Evolutionary conservation across 2,113 vertebrate species (phyloP), one percentile per base, ranked within the genome.

Genomic region (Takifugu flavidus): DNA sequence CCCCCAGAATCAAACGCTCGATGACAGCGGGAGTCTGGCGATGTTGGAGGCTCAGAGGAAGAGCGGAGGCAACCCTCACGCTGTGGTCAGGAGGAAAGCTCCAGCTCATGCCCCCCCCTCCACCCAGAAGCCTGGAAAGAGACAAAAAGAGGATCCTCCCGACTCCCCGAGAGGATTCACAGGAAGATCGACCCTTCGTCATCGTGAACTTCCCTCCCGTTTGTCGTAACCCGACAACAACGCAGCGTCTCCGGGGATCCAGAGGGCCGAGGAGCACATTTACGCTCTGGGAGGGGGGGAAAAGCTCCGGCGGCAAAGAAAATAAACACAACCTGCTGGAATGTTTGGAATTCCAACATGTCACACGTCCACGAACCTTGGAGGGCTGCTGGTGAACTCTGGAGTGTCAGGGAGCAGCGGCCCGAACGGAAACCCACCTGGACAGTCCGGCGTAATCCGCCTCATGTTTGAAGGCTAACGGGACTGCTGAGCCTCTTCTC

Each of bases 271-370:
- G 60, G 29, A 70, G 56, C 67, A 65, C 75, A 50, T 67, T 27
- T 53, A 70, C 29, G 59, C 31, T 56, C 55, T 79, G 54, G 54
- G 54, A 59, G 66, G 1, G 27, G 27, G 55, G 70, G 65, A 72
- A 70, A 76, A 3, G 28, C 59, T 50, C 2, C 0, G 27, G 11
- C 25, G 34, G 12, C 26, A n/a, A 31, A 47, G 27, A 53, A 42
- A 61, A 3, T 27, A 10, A 25, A 25, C 3, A 50, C 20, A 15
- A 49, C 28, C 13, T 12, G 53, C 28, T 73, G 80, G 84, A 86
- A 90, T 87, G 82, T 70, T n/a, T 74, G 83, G 87, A 87, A 90
- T 89, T 53, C 68, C 58, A 60, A 53, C 70, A 68, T 67, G 73
- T 65, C 56, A 53, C 49, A 31, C 42, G 49, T 67, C 62, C 68